A percentile compares a stretch with the other conserved stretches of the same genome.
These are phyloP conservation scores for Chrysemys picta DNA, from an alignment of 2,113 vertebrate species.

Conservation along the genomic window DNA sequence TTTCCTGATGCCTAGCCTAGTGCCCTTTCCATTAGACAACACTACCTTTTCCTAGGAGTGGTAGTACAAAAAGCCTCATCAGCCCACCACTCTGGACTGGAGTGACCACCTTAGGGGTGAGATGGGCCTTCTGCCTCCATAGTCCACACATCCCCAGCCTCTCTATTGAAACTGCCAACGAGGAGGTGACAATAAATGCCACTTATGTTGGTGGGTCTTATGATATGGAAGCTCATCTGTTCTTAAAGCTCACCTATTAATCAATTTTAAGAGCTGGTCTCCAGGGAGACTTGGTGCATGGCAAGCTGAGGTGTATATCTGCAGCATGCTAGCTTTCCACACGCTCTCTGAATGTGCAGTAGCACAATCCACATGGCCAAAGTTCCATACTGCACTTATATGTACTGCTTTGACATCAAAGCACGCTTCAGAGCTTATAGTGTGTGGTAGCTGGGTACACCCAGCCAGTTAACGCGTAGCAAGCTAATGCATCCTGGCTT, in stretches of 20 bases:
- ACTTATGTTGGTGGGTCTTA: background rate
- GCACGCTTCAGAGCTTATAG: background rate
- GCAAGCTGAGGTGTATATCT: background rate
- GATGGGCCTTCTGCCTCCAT: background rate
- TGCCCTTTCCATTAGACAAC: background rate
- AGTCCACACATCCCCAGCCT: background rate
- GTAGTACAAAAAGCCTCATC: background rate
- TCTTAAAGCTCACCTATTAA: background rate
- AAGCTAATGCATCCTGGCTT: background rate
- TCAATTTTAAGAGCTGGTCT: background rate
- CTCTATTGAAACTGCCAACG: background rate
- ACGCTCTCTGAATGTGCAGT: background rate
- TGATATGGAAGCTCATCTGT: background rate
- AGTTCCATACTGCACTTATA: background rate
- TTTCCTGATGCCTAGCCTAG: background rate
- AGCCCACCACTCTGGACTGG: fast-evolving
- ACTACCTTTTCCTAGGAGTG: no score
- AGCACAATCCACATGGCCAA: background rate
- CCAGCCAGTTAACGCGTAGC: background rate
- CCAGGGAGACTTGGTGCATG: background rate
- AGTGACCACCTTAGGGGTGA: background rate
- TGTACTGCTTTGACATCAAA: background rate
- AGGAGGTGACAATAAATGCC: background rate
- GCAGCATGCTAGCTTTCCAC: background rate
- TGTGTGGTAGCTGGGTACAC: background rate